Base-by-base conservation (phyloP, 2,797 vertebrate genomes). In the Phalanger gymnotis region DNA sequence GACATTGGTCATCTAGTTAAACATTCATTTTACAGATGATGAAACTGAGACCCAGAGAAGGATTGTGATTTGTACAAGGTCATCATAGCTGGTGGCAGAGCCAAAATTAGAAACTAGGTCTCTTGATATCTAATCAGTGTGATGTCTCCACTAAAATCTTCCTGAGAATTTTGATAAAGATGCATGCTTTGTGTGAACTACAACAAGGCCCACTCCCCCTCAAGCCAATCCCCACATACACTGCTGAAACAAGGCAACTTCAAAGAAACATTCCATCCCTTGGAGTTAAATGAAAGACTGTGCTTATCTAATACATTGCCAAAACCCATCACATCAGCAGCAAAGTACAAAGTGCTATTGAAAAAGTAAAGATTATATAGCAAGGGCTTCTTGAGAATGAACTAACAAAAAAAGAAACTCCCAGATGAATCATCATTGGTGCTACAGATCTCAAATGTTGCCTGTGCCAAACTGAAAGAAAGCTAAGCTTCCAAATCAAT, bases 361-460 rank as follows among this genome's bases (percentile, higher is more conserved):
- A 73, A 87, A 94, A 93, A 14, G 11, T 25, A 54, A 55, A 95
- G n/a, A 0, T 91, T 95, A 54, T 31, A 54, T 95, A 30, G 40
- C 61, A 96, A 92, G 11, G 96, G 90, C 19, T 92, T 58, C 40
- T 7, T 96, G 90, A 66, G 91, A 55, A 61, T 73, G 52, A 57
- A 58, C 56, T 57, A 30, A 92, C 51, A 16, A 90, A 28, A 2
- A 51, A 53, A 92, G 81, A 93, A 40, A 81, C 90, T 81, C n/a
- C 28, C 31, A 58, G 92, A 40, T 81, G 47, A 97, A 91, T 91
- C 34, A 61, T 92, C 54, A 56, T 28, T 28, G 47, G 51, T 47
- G 19, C 27, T 51, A 53, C 61, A 22, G 53, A 94, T 92, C 10
- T 1, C 95, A 94, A 93, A 54, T n/a, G 94, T 96, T 95, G 53